phyloP scores from a whole-genome alignment of 1,140 invertebrate genomes.

The Maconellicoccus hirsutus region DNA sequence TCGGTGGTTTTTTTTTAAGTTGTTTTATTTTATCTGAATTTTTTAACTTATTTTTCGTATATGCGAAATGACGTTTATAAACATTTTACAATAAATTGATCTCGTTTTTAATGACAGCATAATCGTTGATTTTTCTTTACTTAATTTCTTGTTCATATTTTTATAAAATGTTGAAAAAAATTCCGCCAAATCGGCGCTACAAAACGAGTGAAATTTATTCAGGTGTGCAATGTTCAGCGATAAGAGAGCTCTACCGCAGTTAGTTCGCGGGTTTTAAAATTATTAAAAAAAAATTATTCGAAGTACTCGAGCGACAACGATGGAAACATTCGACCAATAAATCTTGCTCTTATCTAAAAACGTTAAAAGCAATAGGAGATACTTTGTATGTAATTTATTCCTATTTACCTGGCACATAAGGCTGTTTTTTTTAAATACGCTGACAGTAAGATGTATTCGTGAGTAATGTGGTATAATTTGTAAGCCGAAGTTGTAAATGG shows the following conservation, averaged over 20 bases:
- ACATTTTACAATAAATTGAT: too few species aligned
- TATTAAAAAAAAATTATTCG: neutral
- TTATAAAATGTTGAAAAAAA: too few species aligned
- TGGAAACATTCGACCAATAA: neutral
- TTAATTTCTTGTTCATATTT: too few species aligned
- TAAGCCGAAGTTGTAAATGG: neutral
- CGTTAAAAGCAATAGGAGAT: neutral
- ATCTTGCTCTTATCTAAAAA: neutral
- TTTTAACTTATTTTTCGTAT: too few species aligned
- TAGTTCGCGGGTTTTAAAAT: neutral
- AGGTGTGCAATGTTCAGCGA: neutral
- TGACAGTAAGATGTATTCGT: neutral
- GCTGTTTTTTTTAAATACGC: neutral
- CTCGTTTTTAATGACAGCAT: too few species aligned
- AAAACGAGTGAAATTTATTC: neutral
- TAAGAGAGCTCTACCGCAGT: neutral
- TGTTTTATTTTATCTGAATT: too few species aligned
- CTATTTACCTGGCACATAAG: neutral
- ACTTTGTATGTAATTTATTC: constrained; percentile 9
- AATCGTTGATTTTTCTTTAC: too few species aligned
- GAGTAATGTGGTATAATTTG: neutral
- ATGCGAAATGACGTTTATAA: too few species aligned
- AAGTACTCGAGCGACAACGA: neutral
- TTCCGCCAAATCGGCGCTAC: too few species aligned
- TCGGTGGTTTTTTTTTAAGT: too few species aligned